Evolutionary conservation across 2,113 vertebrate species (phyloP), one percentile per base, ranked within the genome.

Genomic region (Solea solea): DNA sequence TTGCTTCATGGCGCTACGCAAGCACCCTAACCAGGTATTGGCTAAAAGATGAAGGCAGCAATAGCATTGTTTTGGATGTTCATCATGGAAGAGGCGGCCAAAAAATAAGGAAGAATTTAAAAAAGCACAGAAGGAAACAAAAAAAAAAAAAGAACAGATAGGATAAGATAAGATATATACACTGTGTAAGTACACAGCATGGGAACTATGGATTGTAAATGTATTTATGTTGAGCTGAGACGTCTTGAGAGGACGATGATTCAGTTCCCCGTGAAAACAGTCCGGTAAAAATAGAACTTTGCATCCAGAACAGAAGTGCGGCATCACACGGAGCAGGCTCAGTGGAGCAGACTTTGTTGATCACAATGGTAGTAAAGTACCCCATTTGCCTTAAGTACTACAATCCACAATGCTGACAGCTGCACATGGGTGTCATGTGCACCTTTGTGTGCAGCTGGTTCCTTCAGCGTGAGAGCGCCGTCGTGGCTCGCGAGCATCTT

Each of bases 371-470:
- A 52, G 52, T 46, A 52, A 54, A 5, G 12, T 45, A 58, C 54
- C 40, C 49, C 42, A 11, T 57, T 34, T 12, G 41, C 69, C 63
- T 42, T 60, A 71, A 66, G 48, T 51, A 46, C 75, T 55, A 40
- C 68, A 25, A 41, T 80, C 40, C 41, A 21, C 71, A 58, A 16
- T 41, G 62, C 48, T 73, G 80, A 76, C 76, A 69, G 76, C 67
- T 70, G 58, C 39, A 55, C 28, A n/a, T 52, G 61, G 28, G 7
- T 39, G 59, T 34, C 34, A 39, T 66, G 57, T n/a, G 21, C 59
- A 49, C 15, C 34, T 59, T 44, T 60, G 15, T 77, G 66, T 49
- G 54, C 60, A 61, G 54, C 45, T 56, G 45, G 21, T 51, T 67
- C 2, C 21, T 56, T 21, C 16, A 46, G 45, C 51, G 15, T 62